Percentiles rank a stretch among this genome's conserved stretches.
Conservation (phyloP, 2,797 vertebrate species). For the Rhabdomys pumilio region DNA sequence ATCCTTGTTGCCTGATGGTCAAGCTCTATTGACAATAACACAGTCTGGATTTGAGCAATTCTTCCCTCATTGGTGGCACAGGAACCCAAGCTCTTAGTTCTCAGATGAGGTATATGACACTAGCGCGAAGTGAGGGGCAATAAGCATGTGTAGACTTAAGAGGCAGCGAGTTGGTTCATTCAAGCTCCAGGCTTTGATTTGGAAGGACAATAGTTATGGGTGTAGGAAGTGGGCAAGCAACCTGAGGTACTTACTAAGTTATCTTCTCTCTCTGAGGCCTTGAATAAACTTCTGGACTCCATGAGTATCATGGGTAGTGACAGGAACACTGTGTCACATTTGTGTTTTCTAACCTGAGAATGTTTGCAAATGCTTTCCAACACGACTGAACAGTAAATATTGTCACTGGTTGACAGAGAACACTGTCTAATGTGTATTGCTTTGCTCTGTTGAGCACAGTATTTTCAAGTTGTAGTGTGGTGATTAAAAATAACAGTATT, state of each 20-base stretch:
- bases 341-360: neutral
- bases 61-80: neutral
- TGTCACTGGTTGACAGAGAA: neutral
- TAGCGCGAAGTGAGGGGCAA: neutral
- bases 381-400: neutral
- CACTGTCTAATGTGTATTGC: neutral
- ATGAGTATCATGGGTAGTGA: neutral
- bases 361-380: slow-evolving; percentile 12
- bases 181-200: neutral
- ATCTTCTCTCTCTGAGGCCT: neutral
- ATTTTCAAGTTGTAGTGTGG: neutral
- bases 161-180: neutral
- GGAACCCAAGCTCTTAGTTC: neutral
- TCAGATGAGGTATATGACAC: neutral
- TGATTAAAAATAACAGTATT: neutral
- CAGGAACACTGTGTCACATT: neutral
- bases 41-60: neutral
- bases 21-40: neutral
- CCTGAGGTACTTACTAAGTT: neutral
- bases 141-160: too few relatives aligned
- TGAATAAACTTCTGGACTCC: neutral
- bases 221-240: neutral
- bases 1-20: neutral
- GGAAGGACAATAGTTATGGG: neutral
- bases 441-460: neutral